These are phyloP conservation scores for Notodonta ziczac DNA, from an alignment of 2,888 invertebrate genomes.

Conservation along the genomic window DNA sequence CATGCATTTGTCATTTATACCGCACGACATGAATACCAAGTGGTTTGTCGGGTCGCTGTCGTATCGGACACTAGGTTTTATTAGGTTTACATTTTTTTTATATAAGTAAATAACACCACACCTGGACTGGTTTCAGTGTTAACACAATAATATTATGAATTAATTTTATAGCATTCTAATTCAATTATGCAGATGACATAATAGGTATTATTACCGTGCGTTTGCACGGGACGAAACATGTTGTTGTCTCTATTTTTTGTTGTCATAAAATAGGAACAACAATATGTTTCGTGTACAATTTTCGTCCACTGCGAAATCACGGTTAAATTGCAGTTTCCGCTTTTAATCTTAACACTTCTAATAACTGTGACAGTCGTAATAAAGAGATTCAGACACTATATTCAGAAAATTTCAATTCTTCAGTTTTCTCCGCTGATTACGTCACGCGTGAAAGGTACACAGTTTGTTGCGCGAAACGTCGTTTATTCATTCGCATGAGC, in stretches of 20 bases:
- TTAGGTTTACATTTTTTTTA: neutral
- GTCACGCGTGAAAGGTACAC: neutral
- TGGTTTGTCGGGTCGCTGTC: constrained; percentile 15
- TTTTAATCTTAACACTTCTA: no score
- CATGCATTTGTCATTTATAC: constrained; percentile 41
- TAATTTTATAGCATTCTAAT: neutral
- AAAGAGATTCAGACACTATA: no score
- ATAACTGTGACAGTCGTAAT: no score
- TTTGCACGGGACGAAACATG: no score
- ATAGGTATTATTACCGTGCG: no score
- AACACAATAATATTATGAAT: constrained; percentile 6
- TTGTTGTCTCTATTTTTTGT: no score
- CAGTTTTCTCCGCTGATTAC: neutral
- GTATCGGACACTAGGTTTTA: constrained; percentile 2
- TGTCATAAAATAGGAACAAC: neutral
- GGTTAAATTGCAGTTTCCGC: no score
- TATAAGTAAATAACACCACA: neutral
- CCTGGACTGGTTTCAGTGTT: constrained; percentile 4
- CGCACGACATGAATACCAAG: constrained; percentile 34
- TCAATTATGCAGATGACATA: neutral
- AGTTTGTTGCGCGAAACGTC: neutral
- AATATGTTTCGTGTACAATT: no score
- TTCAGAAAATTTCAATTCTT: neutral
- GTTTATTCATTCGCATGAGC: no score
- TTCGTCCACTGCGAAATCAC: no score